Evolutionary conservation across 1,140 invertebrate species (phyloP).

Genomic region (Hirudo medicinalis): DNA sequence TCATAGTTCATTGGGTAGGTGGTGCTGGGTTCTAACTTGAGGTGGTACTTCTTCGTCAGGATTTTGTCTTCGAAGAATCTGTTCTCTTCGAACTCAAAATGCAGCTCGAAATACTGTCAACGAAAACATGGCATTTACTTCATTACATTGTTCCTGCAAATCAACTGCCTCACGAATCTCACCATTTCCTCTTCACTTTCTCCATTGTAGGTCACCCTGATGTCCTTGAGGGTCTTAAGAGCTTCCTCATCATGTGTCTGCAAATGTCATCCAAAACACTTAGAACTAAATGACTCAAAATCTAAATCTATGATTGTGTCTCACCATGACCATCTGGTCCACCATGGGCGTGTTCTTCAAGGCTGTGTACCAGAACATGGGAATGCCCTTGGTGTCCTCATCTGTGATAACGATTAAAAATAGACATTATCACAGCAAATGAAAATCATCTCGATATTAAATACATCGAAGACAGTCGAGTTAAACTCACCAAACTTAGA

Average conservation of each 20-base stretch:
- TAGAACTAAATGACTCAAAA: no score
- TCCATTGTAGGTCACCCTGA: slow-evolving; percentile 53
- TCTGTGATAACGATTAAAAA: slow-evolving; percentile 24
- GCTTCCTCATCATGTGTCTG: slow-evolving; percentile 83
- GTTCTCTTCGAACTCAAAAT: slow-evolving; percentile 88
- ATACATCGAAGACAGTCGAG: not conserved
- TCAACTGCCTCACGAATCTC: not conserved
- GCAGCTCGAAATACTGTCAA: slow-evolving; percentile 68
- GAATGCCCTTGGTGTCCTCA: slow-evolving; percentile 67
- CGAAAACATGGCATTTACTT: not conserved
- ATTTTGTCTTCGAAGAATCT: slow-evolving; percentile 86
- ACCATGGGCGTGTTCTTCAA: slow-evolving; percentile 87
- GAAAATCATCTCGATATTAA: no score
- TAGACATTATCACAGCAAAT: not conserved
- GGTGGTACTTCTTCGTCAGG: slow-evolving; percentile 84
- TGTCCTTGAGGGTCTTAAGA: slow-evolving; percentile 75
- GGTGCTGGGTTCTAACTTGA: slow-evolving; percentile 81
- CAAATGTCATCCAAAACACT: not conserved
- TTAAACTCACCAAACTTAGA: not conserved
- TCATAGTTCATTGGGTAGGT: slow-evolving; percentile 89
- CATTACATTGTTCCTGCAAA: not conserved
- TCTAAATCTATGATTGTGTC: not conserved
- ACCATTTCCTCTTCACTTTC: not conserved
- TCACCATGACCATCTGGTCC: slow-evolving; percentile 69
- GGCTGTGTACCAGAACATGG: slow-evolving; percentile 91